Conservation (phyloP, 2,113 vertebrate genomes). For the Psilopogon haemacephalus region DNA sequence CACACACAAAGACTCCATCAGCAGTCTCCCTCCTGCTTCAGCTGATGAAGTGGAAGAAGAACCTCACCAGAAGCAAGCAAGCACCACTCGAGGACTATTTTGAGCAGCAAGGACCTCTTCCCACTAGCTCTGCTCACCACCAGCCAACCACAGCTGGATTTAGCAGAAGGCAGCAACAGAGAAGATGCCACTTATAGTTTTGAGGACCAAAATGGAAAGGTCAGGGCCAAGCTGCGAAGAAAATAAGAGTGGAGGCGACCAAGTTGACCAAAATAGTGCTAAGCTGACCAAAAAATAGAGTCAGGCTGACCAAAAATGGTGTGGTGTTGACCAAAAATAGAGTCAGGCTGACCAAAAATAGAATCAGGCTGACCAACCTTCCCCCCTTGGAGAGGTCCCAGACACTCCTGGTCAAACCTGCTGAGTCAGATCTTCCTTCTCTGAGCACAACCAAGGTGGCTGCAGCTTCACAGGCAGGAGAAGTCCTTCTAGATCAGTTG, state of each 20-base stretch:
- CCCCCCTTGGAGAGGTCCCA: neutral
- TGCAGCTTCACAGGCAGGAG: neutral
- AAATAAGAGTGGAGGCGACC: neutral
- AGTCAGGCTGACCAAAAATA: too few species aligned
- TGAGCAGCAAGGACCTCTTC: neutral
- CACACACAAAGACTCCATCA: too few species aligned
- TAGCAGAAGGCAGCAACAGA: neutral
- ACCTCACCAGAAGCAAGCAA: neutral
- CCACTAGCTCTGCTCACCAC: neutral
- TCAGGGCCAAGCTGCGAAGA: neutral
- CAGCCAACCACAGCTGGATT: neutral
- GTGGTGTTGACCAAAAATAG: too few species aligned
- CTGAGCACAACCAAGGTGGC: rapidly evolving
- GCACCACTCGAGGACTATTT: neutral
- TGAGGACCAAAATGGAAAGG: neutral
- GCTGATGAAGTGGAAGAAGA: neutral
- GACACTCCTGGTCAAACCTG: rapidly evolving
- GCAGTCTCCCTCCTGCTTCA: neutral
- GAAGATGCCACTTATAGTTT: neutral
- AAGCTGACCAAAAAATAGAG: too few species aligned
- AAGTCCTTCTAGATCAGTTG: neutral
- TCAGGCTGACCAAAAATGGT: too few species aligned
- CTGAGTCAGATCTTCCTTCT: neutral
- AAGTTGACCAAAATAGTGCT: neutral
- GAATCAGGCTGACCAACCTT: too few species aligned